Evolutionary conservation across 1,140 invertebrate genomes (phyloP).

Genomic region (Papilio polytes): DNA sequence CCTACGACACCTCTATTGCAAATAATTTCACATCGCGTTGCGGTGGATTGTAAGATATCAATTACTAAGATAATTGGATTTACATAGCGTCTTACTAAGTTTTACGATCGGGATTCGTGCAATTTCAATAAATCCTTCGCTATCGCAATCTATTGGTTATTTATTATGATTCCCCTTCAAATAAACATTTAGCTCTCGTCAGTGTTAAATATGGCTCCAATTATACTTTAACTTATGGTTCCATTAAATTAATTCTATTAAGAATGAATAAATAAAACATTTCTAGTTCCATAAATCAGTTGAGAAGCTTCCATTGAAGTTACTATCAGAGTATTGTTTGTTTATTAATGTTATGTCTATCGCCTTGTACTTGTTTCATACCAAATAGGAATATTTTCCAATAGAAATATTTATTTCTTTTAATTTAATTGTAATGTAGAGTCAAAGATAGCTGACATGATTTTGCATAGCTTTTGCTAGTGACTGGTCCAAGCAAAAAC

Average conservation of each 20-base stretch:
- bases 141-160: constrained; percentile 17
- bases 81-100: constrained; percentile 51
- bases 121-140: constrained; percentile 32
- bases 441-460: background rate
- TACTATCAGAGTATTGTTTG: background rate
- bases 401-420: background rate
- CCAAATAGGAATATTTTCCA: background rate
- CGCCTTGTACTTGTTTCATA: background rate
- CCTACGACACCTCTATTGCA: constrained; percentile 64
- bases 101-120: constrained; percentile 25
- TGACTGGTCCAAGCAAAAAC: no score
- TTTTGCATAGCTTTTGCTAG: background rate
- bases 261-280: constrained; percentile 13
- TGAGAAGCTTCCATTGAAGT: background rate
- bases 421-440: background rate
- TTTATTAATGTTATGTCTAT: background rate
- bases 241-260: background rate
- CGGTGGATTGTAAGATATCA: constrained; percentile 58
- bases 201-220: constrained; percentile 15
- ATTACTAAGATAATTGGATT: constrained; percentile 61
- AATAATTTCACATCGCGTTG: constrained; percentile 68
- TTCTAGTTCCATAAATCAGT: background rate
- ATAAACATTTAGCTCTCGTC: constrained; percentile 22
- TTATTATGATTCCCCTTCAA: constrained; percentile 31
- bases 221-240: constrained; percentile 1